These are phyloP conservation scores for Apogon talboti DNA, from an alignment of 2,797 vertebrate species.

Conservation along the genomic window DNA sequence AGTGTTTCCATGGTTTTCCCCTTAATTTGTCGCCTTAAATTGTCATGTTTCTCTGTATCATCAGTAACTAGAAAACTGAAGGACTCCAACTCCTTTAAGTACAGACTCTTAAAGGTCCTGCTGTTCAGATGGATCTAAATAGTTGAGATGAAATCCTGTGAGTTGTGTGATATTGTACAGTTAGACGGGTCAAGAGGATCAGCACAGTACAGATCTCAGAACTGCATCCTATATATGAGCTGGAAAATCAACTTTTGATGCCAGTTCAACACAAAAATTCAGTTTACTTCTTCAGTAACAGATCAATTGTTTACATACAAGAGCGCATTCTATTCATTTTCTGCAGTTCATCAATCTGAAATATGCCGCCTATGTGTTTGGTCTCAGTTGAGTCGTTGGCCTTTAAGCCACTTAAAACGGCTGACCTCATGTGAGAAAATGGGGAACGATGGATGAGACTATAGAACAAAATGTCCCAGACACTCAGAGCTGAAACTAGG, in stretches of 20 bases:
- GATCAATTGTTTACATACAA: slow-evolving; percentile 30
- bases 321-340: slow-evolving; percentile 37
- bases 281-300: slow-evolving; percentile 15
- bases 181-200: neutral
- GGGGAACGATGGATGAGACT: slow-evolving; percentile 65
- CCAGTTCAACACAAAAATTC: neutral
- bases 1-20: too few relatives aligned
- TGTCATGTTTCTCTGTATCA: too few relatives aligned
- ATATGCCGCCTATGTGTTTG: slow-evolving; percentile 38
- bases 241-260: neutral
- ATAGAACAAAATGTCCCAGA: slow-evolving; percentile 85
- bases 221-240: neutral
- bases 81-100: slow-evolving; percentile 9
- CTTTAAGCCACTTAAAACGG: slow-evolving; percentile 67
- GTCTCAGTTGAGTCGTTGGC: slow-evolving; percentile 46
- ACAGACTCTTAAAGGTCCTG: slow-evolving; percentile 7
- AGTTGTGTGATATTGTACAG: neutral
- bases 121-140: slow-evolving; percentile 16
- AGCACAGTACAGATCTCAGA: neutral
- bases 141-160: neutral
- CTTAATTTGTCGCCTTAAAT: too few relatives aligned
- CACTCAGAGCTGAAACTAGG: slow-evolving; percentile 76
- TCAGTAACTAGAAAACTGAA: neutral
- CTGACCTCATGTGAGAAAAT: slow-evolving; percentile 75
- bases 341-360: slow-evolving; percentile 34